A percentile compares a stretch with the other conserved stretches of the same genome.
Conservation (phyloP, 2,888 invertebrate species). For the Venustoraphidia nigricollis region DNA sequence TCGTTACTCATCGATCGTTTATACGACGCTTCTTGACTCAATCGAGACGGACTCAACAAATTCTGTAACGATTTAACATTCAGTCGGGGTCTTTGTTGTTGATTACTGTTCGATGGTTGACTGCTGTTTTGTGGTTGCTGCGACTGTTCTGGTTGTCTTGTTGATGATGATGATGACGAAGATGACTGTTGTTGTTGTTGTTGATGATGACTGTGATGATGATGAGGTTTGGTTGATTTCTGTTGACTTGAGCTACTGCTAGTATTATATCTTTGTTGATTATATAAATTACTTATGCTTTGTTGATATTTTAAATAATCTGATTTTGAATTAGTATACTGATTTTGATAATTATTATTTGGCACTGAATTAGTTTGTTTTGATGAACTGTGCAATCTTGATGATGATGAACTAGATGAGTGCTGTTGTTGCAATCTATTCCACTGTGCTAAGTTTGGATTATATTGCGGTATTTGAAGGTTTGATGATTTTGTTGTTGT, state of each 20-base stretch:
- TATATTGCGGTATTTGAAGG: constrained; percentile 21
- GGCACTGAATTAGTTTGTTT: constrained; percentile 1
- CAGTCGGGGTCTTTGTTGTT: constrained; percentile 13
- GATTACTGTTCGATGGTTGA: constrained; percentile 1
- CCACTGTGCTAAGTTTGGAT: constrained; percentile 13
- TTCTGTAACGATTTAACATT: constrained; percentile 40
- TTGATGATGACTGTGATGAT: constrained; percentile 38
- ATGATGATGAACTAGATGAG: too few species aligned
- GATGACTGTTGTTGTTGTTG: constrained; percentile 27
- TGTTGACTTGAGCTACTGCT: constrained; percentile 5
- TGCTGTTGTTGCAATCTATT: neutral
- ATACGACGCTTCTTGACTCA: constrained; percentile 7
- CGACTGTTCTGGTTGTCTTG: constrained; percentile 9
- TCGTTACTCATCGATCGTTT: constrained; percentile 4
- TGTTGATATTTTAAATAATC: constrained; percentile 5
- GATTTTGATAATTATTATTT: constrained; percentile 2
- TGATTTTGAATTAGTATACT: constrained; percentile 1
- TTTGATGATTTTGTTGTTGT: constrained; percentile 9
- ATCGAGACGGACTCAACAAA: constrained; percentile 35
- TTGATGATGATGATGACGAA: constrained; percentile 5
- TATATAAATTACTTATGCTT: constrained; percentile 1
- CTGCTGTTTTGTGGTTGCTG: constrained; percentile 11
- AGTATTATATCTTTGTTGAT: neutral
- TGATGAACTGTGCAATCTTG: constrained; percentile 5
- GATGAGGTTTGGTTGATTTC: constrained; percentile 21